Conservation (phyloP, 2,797 vertebrate genomes). For the Lindbergichthys nudifrons region DNA sequence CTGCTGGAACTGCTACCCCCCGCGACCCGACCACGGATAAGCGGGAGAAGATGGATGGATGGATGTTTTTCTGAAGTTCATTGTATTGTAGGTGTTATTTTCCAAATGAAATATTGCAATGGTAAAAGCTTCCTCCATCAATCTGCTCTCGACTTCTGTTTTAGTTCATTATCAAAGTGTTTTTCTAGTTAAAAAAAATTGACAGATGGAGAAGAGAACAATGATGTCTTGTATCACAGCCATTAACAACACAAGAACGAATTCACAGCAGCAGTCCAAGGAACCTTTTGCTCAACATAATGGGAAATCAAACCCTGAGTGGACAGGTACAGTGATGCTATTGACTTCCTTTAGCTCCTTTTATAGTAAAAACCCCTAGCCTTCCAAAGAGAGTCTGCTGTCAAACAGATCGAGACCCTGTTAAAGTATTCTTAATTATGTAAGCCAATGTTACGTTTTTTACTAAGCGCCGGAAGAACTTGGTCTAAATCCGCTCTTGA, state of each 20-base stretch:
- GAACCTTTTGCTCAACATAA: constrained; percentile 18
- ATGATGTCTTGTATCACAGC: constrained; percentile 5
- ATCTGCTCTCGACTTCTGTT: constrained; percentile 19
- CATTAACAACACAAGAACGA: background rate
- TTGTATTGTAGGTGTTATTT: constrained; percentile 30
- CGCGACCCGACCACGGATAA: too few species aligned
- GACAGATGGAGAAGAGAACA: constrained; percentile 29
- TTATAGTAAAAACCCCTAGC: constrained; percentile 14
- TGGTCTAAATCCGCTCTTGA: background rate
- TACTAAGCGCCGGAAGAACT: constrained; percentile 5
- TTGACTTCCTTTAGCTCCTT: constrained; percentile 1
- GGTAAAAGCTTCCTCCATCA: constrained; percentile 25
- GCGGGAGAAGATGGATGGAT: too few species aligned
- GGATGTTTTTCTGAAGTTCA: constrained; percentile 13
- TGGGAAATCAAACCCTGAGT: background rate
- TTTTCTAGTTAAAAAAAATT: constrained; percentile 22
- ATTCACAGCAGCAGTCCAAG: background rate
- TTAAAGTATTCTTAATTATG: constrained; percentile 23
- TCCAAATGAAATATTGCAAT: constrained; percentile 26
- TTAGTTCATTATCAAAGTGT: constrained; percentile 14
- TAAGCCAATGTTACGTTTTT: constrained; percentile 18
- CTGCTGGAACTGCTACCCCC: too few species aligned
- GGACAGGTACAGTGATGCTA: constrained; percentile 14
- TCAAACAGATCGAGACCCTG: constrained; percentile 16
- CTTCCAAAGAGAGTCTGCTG: background rate